phyloP scores from a whole-genome alignment of 2,797 vertebrate genomes.

The Emys orbicularis region DNA sequence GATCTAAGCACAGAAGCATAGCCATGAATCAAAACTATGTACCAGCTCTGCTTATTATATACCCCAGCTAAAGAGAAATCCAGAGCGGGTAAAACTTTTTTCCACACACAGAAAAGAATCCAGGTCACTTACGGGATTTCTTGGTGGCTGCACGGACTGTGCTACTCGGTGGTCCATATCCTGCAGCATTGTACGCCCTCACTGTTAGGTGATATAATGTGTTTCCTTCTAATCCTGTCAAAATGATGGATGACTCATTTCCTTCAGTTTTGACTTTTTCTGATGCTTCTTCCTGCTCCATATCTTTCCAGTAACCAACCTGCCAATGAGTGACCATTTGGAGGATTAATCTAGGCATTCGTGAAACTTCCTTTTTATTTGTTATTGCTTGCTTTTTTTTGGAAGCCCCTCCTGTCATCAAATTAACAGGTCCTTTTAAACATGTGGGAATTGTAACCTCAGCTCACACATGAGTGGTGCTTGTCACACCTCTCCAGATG shows the following conservation, averaged over 20 bases:
- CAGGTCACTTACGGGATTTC: conserved; percentile 90
- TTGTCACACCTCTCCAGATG: neutral
- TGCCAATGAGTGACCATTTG: conserved; percentile 74
- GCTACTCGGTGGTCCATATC: conserved; percentile 90
- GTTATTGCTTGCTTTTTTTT: conserved; percentile 7
- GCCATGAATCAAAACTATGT: conserved; percentile 16
- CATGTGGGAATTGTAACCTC: neutral
- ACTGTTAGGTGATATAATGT: conserved; percentile 91
- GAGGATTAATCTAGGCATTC: conserved; percentile 53
- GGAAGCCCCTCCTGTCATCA: neutral
- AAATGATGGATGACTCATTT: conserved; percentile 90
- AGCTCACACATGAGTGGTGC: neutral
- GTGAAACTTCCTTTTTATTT: conserved; percentile 18
- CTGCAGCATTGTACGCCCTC: conserved; percentile 94
- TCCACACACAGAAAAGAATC: conserved; percentile 6
- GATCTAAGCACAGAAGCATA: conserved; percentile 47
- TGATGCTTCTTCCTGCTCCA: conserved; percentile 90
- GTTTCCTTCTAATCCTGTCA: conserved; percentile 93
- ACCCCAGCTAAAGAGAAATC: neutral
- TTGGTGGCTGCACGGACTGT: conserved; percentile 88
- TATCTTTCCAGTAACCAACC: conserved; percentile 94
- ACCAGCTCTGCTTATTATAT: conserved; percentile 15
- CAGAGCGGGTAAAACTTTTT: neutral
- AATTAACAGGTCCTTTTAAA: conserved; percentile 3
- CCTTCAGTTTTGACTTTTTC: conserved; percentile 89